phyloP scores from a whole-genome alignment of 2,888 invertebrate genomes.

The Exocentrus adspersus region DNA sequence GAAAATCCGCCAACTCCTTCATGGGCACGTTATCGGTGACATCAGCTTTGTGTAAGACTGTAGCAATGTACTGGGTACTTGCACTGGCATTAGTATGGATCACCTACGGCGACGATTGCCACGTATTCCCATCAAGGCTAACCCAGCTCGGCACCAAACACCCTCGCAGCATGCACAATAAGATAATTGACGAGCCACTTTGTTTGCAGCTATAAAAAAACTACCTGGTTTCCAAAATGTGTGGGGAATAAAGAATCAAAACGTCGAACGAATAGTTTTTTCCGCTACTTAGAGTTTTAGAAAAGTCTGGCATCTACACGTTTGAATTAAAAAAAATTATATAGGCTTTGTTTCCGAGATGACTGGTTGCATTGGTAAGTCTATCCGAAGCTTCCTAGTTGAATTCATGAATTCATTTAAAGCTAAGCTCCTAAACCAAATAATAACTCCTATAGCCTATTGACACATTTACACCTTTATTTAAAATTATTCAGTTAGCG shows the following conservation, averaged over 20 bases:
- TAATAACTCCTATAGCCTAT: not conserved
- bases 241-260: not conserved
- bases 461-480: not conserved
- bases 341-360: too few species aligned
- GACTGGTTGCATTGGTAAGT: too few species aligned
- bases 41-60: slow-evolving; percentile 11
- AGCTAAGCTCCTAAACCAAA: too few species aligned
- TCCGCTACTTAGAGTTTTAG: too few species aligned
- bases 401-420: too few species aligned
- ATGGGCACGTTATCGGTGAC: not conserved
- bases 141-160: slow-evolving; percentile 32
- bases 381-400: too few species aligned
- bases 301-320: too few species aligned
- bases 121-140: slow-evolving; percentile 38
- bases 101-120: slow-evolving; percentile 33
- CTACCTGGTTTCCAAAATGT: too few species aligned
- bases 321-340: too few species aligned
- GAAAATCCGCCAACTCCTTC: too few species aligned
- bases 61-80: slow-evolving; percentile 7
- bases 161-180: slow-evolving; percentile 34
- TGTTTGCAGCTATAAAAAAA: slow-evolving; percentile 22
- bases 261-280: not conserved
- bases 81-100: slow-evolving; percentile 35
- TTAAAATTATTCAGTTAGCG: not conserved
- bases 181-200: slow-evolving; percentile 31